Evolutionary conservation across 1,140 invertebrate species (phyloP), one percentile per base, ranked within the genome.

Genomic region (Diachasma alloeum): DNA sequence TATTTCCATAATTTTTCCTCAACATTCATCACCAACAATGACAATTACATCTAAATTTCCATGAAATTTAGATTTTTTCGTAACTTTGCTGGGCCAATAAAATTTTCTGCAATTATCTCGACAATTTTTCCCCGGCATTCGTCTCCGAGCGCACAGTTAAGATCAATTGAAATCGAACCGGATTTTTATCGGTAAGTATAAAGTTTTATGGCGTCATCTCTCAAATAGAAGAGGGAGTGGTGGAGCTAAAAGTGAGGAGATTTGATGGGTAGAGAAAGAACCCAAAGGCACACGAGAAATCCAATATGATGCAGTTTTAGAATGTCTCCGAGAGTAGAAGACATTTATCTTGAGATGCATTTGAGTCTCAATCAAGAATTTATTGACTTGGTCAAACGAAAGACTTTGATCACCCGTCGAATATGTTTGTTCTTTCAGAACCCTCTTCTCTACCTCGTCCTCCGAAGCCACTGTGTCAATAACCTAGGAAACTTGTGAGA

Each of bases 351-450:
- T 17, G 17, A 19, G n/a, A 19, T 19, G 15, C 48, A 15, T 19
- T 19, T 53, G 48, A 53, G 39, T 11, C 48, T 53, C 17, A 19
- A 53, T 53, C 48, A 17, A 53, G 48, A 53, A 53, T 53, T 53
- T 53, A 53, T 63, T 63, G 19, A 26, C 59, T 26, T 31, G 59
- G 59, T 26, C 22, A 63, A 39, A 37, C 36, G 36, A 68, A 39
- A 39, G 26, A 37, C 66, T 68, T 68, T 68, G 66, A 68, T 68
- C 31, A 68, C n/a, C 17, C n/a, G 36, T 68, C 15, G 31, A 68
- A 68, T 36, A 68, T 68, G 66, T 68, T 68, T 68, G 66, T 37
- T 68, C 66, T 68, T 68, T 68, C 36, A 8, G 13, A 68, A 17
- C 0, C 17, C 36, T 0, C n/a, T 37, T 68, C 36, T 4, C 36